These are phyloP conservation scores for pig (Sus scrofa) DNA, from an alignment of 2,113 vertebrate genomes.

Conservation along the genomic window DNA sequence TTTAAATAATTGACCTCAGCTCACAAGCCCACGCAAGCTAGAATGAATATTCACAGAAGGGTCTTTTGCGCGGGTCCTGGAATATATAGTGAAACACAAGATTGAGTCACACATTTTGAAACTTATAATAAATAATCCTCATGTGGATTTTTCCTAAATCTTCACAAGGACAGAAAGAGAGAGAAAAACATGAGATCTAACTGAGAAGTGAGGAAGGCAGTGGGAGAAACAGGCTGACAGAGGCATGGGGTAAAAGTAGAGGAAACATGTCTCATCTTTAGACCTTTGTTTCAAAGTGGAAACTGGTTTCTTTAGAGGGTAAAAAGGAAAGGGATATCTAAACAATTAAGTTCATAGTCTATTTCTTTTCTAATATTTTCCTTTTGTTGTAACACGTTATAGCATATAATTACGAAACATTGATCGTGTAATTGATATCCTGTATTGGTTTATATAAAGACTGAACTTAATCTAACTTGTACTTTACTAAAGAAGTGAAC, in stretches of 20 bases:
- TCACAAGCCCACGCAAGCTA: not conserved
- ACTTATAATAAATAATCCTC: not conserved
- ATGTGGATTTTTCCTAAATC: not conserved
- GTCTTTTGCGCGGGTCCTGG: not conserved
- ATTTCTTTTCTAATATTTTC: constrained; percentile 45
- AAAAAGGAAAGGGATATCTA: not conserved
- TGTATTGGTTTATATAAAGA: not conserved
- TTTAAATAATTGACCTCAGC: not conserved
- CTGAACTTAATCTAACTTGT: not conserved
- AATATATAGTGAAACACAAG: not conserved
- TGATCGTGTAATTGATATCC: not conserved
- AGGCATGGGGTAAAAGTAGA: not conserved
- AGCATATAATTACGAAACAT: not conserved
- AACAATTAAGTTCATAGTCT: not conserved
- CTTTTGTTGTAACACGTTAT: not conserved
- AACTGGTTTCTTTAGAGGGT: not conserved
- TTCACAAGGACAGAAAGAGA: not conserved
- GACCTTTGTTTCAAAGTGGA: not conserved
- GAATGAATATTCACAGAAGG: not conserved
- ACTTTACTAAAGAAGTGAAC: not conserved
- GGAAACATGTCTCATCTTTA: not conserved
- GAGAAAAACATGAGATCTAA: not conserved
- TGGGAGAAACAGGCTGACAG: not conserved
- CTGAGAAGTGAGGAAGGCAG: not conserved
- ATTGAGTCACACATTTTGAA: not conserved